Evolutionary conservation across 2,888 invertebrate species (phyloP), one percentile per base, ranked within the genome.

Genomic region (Nasonovia ribisnigri): DNA sequence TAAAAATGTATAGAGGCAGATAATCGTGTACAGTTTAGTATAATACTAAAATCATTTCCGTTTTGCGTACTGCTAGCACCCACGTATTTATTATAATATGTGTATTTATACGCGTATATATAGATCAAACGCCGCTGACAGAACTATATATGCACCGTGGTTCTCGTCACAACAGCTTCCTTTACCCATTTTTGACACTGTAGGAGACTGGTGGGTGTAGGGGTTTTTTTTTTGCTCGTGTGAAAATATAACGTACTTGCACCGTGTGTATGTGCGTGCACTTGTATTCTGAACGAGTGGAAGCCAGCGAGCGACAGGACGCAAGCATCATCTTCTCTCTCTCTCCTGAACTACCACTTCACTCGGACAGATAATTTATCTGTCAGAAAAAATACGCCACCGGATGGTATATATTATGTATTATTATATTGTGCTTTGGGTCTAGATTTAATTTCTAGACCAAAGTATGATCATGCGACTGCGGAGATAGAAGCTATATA

Each of bases 321-420:
- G 67, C 67, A 36, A 67, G n/a, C 16, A 67, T 67, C 67, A 67
- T 67, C 11, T 29, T 48, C 36, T 51, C 20, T 67, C 16, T 43
- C 16, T 90, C n/a, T 16, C 20, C n/a, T 16, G 26, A 84, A 86
- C 48, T 84, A 48, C 46, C 86, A 90, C 90, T 90, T 90, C 93
- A 90, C 90, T 54, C 8, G 54, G 84, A 90, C 93, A 46, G 48
- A 93, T 93, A 93, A 93, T 93, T 93, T 93, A 89, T 89, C 84
- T 48, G 89, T 93, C 84, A 86, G 60, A 84, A 77, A 89, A 90
- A 57, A 90, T 84, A 90, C 51, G 67, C 88, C 67, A 67, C 42
- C 42, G 29, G 46, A 51, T 87, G 51, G 48, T 91, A 48, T 87
- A 84, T 91, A 77, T 42, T 46, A 77, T 84, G 42, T 84, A 86